phyloP scores from a whole-genome alignment of 2,113 vertebrate species.

The Anarhynchus alexandrinus region DNA sequence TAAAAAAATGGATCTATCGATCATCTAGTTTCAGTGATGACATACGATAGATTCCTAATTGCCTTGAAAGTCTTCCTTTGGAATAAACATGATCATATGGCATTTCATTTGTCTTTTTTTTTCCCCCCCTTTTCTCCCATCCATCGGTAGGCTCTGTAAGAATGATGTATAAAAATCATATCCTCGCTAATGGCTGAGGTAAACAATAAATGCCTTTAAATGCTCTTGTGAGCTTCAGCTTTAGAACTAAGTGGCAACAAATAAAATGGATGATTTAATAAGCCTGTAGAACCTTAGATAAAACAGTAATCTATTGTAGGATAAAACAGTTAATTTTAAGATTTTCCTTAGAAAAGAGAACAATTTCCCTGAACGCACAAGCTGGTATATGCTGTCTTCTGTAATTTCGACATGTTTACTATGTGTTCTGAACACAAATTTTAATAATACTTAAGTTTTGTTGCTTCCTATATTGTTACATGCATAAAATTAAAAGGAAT shows the following conservation, averaged over 20 bases:
- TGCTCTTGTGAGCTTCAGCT: constrained; percentile 2
- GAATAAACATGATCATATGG: not conserved
- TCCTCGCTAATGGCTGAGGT: not conserved
- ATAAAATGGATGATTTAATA: constrained; percentile 26
- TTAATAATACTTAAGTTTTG: not conserved
- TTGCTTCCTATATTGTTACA: not conserved
- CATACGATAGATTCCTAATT: not conserved
- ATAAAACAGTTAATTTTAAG: not conserved
- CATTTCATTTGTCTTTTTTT: not conserved
- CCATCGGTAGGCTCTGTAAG: not conserved
- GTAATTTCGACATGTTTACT: not conserved
- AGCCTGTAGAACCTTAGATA: not conserved
- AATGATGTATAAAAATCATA: not conserved
- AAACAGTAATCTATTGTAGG: not conserved
- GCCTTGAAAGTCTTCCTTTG: not conserved
- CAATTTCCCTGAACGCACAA: not conserved
- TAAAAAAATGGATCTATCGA: not conserved
- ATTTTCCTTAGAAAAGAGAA: not conserved
- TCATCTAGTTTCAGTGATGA: not conserved
- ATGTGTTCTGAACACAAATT: not conserved
- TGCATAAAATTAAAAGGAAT: not conserved
- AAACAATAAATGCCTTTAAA: constrained; percentile 2
- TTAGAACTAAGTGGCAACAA: not conserved
- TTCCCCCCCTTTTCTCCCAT: not conserved
- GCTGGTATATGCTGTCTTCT: not conserved